Percentiles rank a stretch among this genome's conserved stretches.
These are phyloP conservation scores for Loriculus beryllinus DNA, from an alignment of 2,797 vertebrate genomes.

Conservation along the genomic window DNA sequence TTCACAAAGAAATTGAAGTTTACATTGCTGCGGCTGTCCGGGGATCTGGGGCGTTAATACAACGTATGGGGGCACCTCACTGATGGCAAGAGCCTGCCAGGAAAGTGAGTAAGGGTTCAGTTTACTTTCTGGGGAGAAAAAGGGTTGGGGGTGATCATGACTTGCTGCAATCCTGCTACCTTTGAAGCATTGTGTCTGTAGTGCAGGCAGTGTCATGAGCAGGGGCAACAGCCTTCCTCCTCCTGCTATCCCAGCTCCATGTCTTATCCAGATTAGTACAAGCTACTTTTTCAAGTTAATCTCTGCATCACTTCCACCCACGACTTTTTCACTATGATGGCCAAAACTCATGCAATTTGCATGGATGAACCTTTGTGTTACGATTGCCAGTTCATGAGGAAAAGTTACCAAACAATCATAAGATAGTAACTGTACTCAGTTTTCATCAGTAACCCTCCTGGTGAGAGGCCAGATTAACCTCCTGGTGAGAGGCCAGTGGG, in stretches of 20 bases:
- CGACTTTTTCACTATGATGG: not conserved
- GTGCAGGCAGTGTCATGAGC: not conserved
- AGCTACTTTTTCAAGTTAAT: not conserved
- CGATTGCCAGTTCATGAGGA: not conserved
- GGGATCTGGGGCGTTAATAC: not conserved
- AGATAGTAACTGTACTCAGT: not conserved
- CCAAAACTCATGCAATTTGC: not conserved
- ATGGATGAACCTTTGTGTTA: not conserved
- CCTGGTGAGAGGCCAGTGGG: no score
- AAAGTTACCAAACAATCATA: not conserved
- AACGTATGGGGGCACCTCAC: not conserved
- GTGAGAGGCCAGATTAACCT: not conserved
- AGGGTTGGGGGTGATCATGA: not conserved
- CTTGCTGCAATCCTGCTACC: not conserved
- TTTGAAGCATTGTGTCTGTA: accelerated
- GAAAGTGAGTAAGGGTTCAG: not conserved
- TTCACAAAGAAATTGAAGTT: not conserved
- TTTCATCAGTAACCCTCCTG: not conserved
- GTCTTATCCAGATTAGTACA: not conserved
- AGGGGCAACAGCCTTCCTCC: not conserved
- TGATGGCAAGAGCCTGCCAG: not conserved
- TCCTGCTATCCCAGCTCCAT: not conserved
- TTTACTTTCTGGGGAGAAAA: not conserved
- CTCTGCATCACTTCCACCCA: not conserved
- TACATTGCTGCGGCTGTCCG: not conserved